Evolutionary conservation across 2,888 invertebrate genomes (phyloP).

Genomic region (Harpalus rubripes): DNA sequence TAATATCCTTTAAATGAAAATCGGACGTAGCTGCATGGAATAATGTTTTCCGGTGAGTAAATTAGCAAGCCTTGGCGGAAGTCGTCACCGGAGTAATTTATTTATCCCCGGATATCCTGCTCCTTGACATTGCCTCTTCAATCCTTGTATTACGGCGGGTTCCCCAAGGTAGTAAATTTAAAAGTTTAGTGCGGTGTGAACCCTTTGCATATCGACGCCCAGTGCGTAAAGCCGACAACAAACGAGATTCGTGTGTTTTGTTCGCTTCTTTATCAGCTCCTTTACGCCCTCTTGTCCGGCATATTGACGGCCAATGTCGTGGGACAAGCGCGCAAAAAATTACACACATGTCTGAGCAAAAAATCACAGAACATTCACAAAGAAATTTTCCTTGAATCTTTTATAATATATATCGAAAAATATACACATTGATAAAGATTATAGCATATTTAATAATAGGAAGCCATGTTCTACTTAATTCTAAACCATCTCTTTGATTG

Average conservation of each 20-base stretch:
- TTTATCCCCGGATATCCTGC: conserved; percentile 33
- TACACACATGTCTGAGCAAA: background rate
- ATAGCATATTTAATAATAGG: too few relatives aligned
- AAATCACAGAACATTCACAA: too few relatives aligned
- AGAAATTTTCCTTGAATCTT: too few relatives aligned
- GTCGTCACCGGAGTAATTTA: conserved; percentile 11
- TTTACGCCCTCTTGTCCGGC: conserved; percentile 14
- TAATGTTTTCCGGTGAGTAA: conserved; percentile 2
- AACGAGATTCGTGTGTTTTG: conserved; percentile 17
- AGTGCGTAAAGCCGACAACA: background rate
- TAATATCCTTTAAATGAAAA: background rate
- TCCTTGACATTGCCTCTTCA: conserved; percentile 7
- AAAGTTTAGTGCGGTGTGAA: background rate
- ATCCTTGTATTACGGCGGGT: background rate
- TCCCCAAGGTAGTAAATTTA: conserved; percentile 2
- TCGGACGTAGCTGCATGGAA: background rate
- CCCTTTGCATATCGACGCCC: background rate
- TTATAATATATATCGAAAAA: too few relatives aligned
- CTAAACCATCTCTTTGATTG: too few relatives aligned
- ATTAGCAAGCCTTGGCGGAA: background rate
- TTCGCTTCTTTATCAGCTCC: conserved; percentile 29
- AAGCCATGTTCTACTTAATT: too few relatives aligned
- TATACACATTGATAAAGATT: too few relatives aligned
- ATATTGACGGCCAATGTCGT: conserved; percentile 1
- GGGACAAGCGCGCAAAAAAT: background rate